Evolutionary conservation across 1,140 invertebrate species (phyloP).

Genomic region (Lepidotrigona ventralis): DNA sequence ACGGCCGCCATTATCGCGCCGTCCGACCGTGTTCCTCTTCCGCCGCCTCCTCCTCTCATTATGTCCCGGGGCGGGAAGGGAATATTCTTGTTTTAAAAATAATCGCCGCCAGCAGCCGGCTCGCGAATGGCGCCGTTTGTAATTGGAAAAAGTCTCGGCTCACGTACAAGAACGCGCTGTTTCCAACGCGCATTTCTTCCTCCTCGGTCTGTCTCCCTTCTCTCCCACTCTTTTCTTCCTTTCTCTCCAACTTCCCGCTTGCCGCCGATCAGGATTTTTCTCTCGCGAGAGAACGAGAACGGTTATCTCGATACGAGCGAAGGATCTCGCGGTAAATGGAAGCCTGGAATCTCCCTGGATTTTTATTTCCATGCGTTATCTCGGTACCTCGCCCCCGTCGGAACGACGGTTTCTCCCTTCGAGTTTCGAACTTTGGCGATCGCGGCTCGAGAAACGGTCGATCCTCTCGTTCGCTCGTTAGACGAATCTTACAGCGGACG

Average conservation of each 20-base stretch:
- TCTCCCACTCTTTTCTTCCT: not conserved
- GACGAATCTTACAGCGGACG: not conserved
- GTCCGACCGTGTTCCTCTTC: slow-evolving; percentile 54
- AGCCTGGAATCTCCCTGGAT: not conserved
- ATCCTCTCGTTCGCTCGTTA: not conserved
- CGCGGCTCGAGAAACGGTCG: not conserved
- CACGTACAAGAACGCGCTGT: slow-evolving; percentile 63
- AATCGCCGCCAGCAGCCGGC: slow-evolving; percentile 63
- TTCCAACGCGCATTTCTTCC: slow-evolving; percentile 52
- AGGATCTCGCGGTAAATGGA: not conserved
- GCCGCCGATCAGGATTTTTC: slow-evolving; percentile 4
- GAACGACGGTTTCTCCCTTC: not conserved
- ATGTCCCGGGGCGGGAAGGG: slow-evolving; percentile 70
- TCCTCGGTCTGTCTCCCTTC: not conserved
- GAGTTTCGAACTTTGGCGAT: not conserved
- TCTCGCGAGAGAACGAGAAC: no score
- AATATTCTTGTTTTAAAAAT: slow-evolving; percentile 79
- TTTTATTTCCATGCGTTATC: slow-evolving; percentile 3
- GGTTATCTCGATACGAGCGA: slow-evolving; percentile 12
- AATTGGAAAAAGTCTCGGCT: slow-evolving; percentile 75
- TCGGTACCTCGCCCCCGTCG: no score
- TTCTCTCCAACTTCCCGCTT: slow-evolving; percentile 27
- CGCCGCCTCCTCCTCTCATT: slow-evolving; percentile 69
- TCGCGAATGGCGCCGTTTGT: slow-evolving; percentile 76
- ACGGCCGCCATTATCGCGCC: slow-evolving; percentile 79